Evolutionary conservation across 2,888 invertebrate genomes (phyloP).

Genomic region (Malachius bipustulatus): DNA sequence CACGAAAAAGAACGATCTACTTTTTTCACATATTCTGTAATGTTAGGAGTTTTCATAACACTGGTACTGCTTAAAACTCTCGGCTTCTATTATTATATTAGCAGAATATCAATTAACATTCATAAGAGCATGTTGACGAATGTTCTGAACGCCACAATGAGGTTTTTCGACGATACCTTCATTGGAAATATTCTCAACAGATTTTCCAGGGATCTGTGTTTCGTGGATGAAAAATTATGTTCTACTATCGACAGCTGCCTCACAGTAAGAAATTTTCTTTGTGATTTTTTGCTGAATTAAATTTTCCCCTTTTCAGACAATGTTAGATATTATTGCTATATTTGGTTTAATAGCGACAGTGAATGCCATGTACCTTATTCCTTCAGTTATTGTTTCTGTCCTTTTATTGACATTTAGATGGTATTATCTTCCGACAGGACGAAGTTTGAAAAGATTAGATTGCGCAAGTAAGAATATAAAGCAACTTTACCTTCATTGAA

Average conservation of each 20-base stretch:
- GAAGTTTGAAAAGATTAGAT: conserved; percentile 24
- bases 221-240: conserved; percentile 26
- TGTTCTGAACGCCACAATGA: conserved; percentile 24
- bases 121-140: conserved; percentile 25
- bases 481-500: too few relatives aligned
- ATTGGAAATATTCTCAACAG: conserved; percentile 30
- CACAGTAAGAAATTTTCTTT: too few relatives aligned
- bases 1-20: neutral
- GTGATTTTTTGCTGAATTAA: too few relatives aligned
- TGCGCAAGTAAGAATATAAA: conserved; percentile 36
- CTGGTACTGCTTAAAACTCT: conserved; percentile 12
- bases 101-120: conserved; percentile 23
- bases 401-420: conserved; percentile 16
- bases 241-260: neutral
- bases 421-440: conserved; percentile 22
- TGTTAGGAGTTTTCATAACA: conserved; percentile 24
- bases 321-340: conserved; percentile 28
- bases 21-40: neutral
- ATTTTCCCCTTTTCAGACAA: conserved; percentile 18
- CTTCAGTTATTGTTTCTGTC: conserved; percentile 16
- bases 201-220: conserved; percentile 27
- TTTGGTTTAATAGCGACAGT: conserved; percentile 34
- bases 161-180: conserved; percentile 27
- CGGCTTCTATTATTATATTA: conserved; percentile 13
- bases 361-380: conserved; percentile 37